Evolutionary conservation across 2,888 invertebrate species (phyloP).

Genomic region (Stenodera caucasica): DNA sequence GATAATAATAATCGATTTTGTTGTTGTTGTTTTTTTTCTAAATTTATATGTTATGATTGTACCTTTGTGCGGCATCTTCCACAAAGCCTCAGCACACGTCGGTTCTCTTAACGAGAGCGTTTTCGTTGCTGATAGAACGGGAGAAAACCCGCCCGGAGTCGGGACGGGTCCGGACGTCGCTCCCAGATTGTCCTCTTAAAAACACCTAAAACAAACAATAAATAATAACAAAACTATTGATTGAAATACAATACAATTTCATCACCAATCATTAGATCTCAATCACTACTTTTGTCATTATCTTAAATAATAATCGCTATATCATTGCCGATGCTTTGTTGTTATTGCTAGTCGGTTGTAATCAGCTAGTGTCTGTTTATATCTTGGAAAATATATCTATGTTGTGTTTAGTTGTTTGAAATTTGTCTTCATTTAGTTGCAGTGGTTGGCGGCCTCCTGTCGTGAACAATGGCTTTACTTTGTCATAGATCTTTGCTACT

Average conservation of each 20-base stretch:
- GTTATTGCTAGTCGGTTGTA: constrained; percentile 38
- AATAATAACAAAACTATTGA: constrained; percentile 41
- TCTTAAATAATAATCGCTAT: constrained; percentile 2
- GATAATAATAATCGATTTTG: background rate
- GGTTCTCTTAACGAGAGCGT: constrained; percentile 72
- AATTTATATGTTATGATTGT: constrained; percentile 24
- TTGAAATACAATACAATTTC: constrained; percentile 6
- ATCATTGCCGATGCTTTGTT: constrained; percentile 8
- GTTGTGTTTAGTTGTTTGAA: constrained; percentile 34
- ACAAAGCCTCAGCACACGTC: constrained; percentile 74
- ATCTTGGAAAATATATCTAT: background rate
- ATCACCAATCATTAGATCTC: background rate
- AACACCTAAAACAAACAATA: constrained; percentile 44
- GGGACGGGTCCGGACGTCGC: constrained; percentile 65
- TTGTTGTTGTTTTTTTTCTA: background rate
- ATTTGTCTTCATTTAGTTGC: constrained; percentile 57
- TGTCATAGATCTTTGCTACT: constrained; percentile 49
- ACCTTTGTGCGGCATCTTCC: constrained; percentile 91
- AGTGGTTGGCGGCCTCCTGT: constrained; percentile 53
- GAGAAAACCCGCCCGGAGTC: constrained; percentile 62
- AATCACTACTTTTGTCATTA: background rate
- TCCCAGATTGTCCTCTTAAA: constrained; percentile 59
- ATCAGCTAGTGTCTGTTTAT: constrained; percentile 38
- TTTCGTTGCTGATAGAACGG: constrained; percentile 58
- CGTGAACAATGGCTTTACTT: constrained; percentile 51